Conservation (phyloP, 1,140 invertebrate genomes). For the Diabrotica undecimpunctata region DNA sequence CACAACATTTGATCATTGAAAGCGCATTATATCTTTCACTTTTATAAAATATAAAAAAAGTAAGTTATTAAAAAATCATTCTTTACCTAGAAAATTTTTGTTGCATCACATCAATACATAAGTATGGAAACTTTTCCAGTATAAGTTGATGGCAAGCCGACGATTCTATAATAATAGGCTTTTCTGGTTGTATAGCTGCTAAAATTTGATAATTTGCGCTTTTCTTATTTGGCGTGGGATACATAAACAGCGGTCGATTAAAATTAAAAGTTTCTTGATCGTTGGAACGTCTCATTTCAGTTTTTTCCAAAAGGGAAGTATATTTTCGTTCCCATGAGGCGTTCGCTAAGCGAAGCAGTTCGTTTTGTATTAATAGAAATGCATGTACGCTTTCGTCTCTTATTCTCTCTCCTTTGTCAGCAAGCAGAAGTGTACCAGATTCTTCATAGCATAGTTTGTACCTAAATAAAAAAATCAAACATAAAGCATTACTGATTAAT, state of each 20-base stretch:
- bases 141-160: conserved; percentile 82
- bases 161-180: conserved; percentile 72
- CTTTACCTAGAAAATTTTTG: conserved; percentile 59
- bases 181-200: conserved; percentile 38
- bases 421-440: conserved; percentile 75
- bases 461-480: conserved; percentile 37
- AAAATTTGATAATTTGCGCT: conserved; percentile 28
- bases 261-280: conserved; percentile 29
- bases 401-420: conserved; percentile 65
- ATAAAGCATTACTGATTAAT: too few relatives aligned
- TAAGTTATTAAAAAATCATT: neutral
- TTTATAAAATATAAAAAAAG: too few relatives aligned
- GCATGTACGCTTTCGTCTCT: conserved; percentile 92
- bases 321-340: conserved; percentile 82
- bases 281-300: conserved; percentile 34
- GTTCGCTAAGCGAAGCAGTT: conserved; percentile 89
- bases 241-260: conserved; percentile 29
- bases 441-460: conserved; percentile 88
- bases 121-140: conserved; percentile 76
- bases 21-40: too few relatives aligned
- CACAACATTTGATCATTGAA: too few relatives aligned
- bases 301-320: conserved; percentile 61
- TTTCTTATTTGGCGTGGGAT: conserved; percentile 28
- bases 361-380: conserved; percentile 89
- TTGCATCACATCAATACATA: conserved; percentile 75